Base-by-base conservation (phyloP, 1,140 invertebrate genomes). In the Argopecten irradians region DNA sequence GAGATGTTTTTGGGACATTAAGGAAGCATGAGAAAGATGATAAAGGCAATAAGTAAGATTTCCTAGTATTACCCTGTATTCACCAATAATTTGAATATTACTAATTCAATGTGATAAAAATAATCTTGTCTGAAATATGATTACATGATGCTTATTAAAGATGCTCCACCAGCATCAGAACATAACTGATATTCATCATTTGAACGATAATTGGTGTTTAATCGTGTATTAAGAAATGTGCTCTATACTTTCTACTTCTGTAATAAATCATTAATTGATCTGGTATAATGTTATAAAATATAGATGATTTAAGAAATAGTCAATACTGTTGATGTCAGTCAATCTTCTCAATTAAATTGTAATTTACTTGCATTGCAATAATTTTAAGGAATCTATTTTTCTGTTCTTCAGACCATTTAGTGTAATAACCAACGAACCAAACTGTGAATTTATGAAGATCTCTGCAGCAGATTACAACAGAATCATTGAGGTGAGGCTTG, bases 371-470 rank as follows among this genome's bases (percentile, higher is more conserved):
- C 11, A 82, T 32, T 7, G 13, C n/a, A 86, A 7, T 46, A 19
- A 46, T 19, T 14, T 46, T 8, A 46, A 46, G 19, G 2, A 46
- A 46, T 46, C 13, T 46, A 88, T 46, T 87, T 89, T 41, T 84
- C 84, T 87, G 34, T 55, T 86, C 88, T 92, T 43, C 90, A 95
- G 94, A 90, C 89, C 94, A 55, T 92, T 94, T 34, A 94, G 93
- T 91, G 94, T 95, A 1, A 86, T 93, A 33, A 95, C 95, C 28
- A 34, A 86, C 19, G 94, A 95, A 34, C 87, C 89, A 22, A 92
- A 93, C 46, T 94, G 94, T 93, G 95, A 95, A 92, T 94, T 95
- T 86, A 82, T 95, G 71, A 95, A 95, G 86, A 94, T 95, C 28
- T 92, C 93, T 36, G 91, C 92, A 2, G 89, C 91, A 82, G 94